Conservation (phyloP, 2,888 invertebrate species). For the Phortica okadai region DNA sequence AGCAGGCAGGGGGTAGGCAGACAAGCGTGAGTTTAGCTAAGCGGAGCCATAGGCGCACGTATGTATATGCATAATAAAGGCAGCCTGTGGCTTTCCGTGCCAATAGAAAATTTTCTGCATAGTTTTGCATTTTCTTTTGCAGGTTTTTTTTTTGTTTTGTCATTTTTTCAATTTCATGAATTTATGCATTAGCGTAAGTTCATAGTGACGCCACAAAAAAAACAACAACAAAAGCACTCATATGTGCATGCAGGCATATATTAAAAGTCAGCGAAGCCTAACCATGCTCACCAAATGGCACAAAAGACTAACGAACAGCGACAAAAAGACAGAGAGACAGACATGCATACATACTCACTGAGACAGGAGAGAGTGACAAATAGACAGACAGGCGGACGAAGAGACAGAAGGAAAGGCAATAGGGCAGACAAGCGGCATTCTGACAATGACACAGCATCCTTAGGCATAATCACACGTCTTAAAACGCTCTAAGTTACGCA, state of each 20-base stretch:
- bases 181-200: slow-evolving; percentile 60
- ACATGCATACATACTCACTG: too few species aligned
- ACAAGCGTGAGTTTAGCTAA: background rate
- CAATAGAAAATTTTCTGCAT: slow-evolving; percentile 29
- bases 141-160: background rate
- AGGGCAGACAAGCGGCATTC: background rate
- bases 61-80: background rate
- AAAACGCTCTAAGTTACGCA: background rate
- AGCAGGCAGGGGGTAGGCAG: background rate
- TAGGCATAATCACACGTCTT: background rate
- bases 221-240: slow-evolving; percentile 28
- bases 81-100: background rate
- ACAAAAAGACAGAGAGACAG: background rate
- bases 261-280: background rate
- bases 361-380: background rate
- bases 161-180: slow-evolving; percentile 42
- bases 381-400: background rate
- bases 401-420: background rate
- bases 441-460: background rate
- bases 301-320: background rate
- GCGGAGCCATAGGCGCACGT: background rate
- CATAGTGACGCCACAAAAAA: slow-evolving; percentile 13
- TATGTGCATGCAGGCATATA: background rate
- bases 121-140: slow-evolving; percentile 45
- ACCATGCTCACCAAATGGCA: background rate